Evolutionary conservation across 2,797 vertebrate genomes (phyloP).

Genomic region (Argyrosomus regius): DNA sequence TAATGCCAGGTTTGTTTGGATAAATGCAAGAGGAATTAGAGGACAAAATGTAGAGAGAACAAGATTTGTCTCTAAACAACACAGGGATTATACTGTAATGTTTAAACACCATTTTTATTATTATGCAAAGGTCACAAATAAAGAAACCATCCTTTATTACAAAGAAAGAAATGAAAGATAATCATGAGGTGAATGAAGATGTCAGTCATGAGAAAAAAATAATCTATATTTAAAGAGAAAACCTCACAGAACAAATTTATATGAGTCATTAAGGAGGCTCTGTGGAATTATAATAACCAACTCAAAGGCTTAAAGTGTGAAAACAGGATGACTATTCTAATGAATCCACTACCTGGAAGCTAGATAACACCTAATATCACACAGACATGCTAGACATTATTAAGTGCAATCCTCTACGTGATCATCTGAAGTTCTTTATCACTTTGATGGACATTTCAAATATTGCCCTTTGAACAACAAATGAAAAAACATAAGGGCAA

Average conservation of each 20-base stretch:
- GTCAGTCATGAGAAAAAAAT: neutral
- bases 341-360: neutral
- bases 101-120: neutral
- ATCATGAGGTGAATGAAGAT: neutral
- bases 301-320: conserved; percentile 8
- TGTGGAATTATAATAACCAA: conserved; percentile 24
- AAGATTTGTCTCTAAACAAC: neutral
- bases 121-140: neutral
- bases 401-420: neutral
- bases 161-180: neutral
- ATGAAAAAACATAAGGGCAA: conserved; percentile 8
- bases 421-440: neutral
- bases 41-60: neutral
- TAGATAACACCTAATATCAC: neutral
- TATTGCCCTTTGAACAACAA: conserved; percentile 2
- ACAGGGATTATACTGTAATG: neutral
- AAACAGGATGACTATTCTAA: neutral
- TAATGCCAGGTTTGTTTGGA: neutral
- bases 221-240: conserved; percentile 10
- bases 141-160: neutral
- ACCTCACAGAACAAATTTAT: neutral
- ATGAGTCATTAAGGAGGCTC: conserved; percentile 6
- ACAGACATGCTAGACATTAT: neutral
- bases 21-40: neutral
- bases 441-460: conserved; percentile 18